Evolutionary conservation across 2,797 vertebrate genomes (phyloP), one percentile per base, ranked within the genome.

Genomic region (Thamnophis elegans): DNA sequence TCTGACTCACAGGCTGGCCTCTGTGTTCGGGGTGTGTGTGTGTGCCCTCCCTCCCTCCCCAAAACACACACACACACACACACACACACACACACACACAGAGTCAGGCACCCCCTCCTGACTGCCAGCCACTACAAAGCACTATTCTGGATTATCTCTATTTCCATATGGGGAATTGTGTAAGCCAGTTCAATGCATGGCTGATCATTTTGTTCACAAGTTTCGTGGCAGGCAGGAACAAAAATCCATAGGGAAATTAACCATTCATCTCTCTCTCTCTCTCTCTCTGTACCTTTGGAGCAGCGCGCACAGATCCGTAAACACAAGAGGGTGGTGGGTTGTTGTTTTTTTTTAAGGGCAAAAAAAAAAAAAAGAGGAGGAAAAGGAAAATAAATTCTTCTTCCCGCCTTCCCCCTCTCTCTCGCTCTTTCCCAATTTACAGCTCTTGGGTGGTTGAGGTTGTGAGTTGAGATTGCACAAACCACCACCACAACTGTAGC

Each of bases 101-200:
- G 0, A 62, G 0, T 11, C 3, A 62, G 26, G 11, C 5, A 16
- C 94, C 87, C 14, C 85, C 59, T 85, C 94, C 85, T 25, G 2
- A 54, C 36, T 1, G 91, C 91, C 5, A 89, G 92, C 78, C 95
- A 96, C 97, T 97, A 98, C 97, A 98, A 98, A 98, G 97, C 97
- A 94, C 93, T 93, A 96, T 93, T 96, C 94, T 95, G 97, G 97
- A 98, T 98, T 98, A 98, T 98, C 97, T 97, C 97, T 94, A 98
- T 97, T 98, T 98, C 98, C 97, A 98, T 98, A 98, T 97, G 98
- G 98, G 98, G 97, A 97, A 97, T 96, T 95, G 96, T 98, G 98
- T 98, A 98, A 98, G 96, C 97, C 97, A 95, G 96, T 96, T 97
- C 97, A 97, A 97, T 97, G 98, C 97, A 96, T 97, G 97, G 97